Percentiles rank a stretch among this genome's conserved stretches.
These are phyloP conservation scores for Patella ulyssiponensis DNA, from an alignment of 2,888 invertebrate genomes.

Conservation along the genomic window DNA sequence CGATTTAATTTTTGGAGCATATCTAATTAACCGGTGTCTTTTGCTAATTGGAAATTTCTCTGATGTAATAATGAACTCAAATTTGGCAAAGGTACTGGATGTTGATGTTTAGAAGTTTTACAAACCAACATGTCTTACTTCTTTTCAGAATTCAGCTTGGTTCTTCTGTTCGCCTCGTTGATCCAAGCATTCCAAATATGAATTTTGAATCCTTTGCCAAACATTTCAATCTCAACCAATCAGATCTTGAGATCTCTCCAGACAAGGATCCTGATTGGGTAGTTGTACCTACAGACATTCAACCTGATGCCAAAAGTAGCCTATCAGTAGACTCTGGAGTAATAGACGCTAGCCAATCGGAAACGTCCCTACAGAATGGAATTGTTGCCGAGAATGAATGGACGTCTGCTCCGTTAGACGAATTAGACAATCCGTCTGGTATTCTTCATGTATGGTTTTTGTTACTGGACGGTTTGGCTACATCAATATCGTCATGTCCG, in stretches of 20 bases:
- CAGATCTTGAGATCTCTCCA: not conserved
- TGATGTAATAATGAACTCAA: too few relatives aligned
- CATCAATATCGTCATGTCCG: slow-evolving; percentile 80
- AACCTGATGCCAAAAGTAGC: slow-evolving; percentile 43
- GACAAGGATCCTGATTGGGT: slow-evolving; percentile 5
- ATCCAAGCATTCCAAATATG: slow-evolving; percentile 79
- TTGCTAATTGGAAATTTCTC: too few relatives aligned
- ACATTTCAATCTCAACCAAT: slow-evolving; percentile 39
- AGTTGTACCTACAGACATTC: slow-evolving; percentile 7
- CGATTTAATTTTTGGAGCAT: too few relatives aligned
- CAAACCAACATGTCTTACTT: too few relatives aligned
- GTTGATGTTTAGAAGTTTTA: too few relatives aligned
- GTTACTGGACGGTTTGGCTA: slow-evolving; percentile 83
- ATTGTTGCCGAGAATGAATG: slow-evolving; percentile 8
- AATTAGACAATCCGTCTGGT: slow-evolving; percentile 74
- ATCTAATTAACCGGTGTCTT: too few relatives aligned
- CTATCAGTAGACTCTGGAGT: slow-evolving; percentile 56
- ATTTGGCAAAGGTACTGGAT: too few relatives aligned
- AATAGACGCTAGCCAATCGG: slow-evolving; percentile 25
- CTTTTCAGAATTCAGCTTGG: slow-evolving; percentile 70
- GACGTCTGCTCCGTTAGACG: slow-evolving; percentile 43
- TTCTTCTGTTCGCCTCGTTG: slow-evolving; percentile 77
- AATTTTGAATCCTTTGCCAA: slow-evolving; percentile 55
- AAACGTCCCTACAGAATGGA: not conserved
- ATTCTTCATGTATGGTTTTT: slow-evolving; percentile 90